Conservation (phyloP, 2,797 vertebrate genomes). For the Alosa sapidissima region DNA sequence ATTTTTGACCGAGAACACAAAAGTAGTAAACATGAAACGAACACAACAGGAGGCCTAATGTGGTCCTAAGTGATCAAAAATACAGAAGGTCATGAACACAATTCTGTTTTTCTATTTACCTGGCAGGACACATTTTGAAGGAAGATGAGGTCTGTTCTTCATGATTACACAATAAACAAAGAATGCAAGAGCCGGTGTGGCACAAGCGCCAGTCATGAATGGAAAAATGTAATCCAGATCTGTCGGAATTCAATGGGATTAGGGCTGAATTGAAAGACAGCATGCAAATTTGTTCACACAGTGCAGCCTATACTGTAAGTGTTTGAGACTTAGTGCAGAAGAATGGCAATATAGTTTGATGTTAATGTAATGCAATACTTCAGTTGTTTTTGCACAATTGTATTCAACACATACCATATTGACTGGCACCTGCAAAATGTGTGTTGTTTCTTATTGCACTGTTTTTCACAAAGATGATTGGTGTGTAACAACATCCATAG, state of each 20-base stretch:
- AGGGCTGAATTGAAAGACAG: not conserved
- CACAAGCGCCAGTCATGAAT: conserved; percentile 31
- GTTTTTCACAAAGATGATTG: conserved; percentile 44
- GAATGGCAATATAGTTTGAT: not conserved
- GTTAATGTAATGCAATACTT: not conserved
- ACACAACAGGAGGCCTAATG: no score
- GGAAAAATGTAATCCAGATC: conserved; percentile 45
- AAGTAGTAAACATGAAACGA: no score
- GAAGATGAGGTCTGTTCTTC: conserved; percentile 35
- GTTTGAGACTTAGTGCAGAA: not conserved
- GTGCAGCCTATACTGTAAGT: not conserved
- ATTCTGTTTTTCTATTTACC: conserved; percentile 22
- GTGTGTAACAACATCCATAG: conserved; percentile 36
- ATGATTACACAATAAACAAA: conserved; percentile 34
- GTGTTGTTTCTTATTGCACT: conserved; percentile 36
- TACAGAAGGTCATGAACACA: no score
- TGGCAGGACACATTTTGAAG: conserved; percentile 37
- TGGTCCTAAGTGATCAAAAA: no score
- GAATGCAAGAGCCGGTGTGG: conserved; percentile 25
- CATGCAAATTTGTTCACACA: not conserved
- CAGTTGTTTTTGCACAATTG: not conserved
- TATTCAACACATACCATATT: conserved; percentile 29
- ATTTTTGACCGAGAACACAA: no score
- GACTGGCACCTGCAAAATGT: conserved; percentile 33
- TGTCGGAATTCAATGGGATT: conserved; percentile 25